Base-by-base conservation (phyloP, 2,888 invertebrate genomes). In the Dolomedes plantarius region DNA sequence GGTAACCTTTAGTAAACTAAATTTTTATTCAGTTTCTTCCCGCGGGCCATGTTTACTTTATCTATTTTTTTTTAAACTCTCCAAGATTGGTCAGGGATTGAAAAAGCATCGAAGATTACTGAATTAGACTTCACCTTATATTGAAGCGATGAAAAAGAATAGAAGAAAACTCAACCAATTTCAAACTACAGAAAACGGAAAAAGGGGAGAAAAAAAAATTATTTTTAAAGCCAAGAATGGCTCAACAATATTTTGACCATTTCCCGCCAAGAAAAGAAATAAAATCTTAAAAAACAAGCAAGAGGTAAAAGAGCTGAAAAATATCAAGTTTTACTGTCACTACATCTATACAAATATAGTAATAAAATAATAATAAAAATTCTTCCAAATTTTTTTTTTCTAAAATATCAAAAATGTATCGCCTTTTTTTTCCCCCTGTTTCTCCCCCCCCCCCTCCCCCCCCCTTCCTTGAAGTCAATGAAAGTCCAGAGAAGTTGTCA, bases 331-430 rank as follows among this genome's bases (percentile, higher is more conserved):
- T 82, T 68, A 69, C 75, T 75, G 81, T 69, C 75, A 69, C 69
- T 75, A 76, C 72, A 83, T 65, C 71, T 72, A 74, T 75, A 31
- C 68, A 77, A 85, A 85, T 85, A 77, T 32, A 68, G 77, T 77
- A 85, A 77, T 85, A 85, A 85, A 85, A 85, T 85, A 85, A 83
- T 83, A 83, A 85, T 83, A 83, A 83, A 73, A 81, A 72, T 36
- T 32, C 32, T 23, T 68, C 39, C 6, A 36, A 41, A 50, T 76
- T 76, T 83, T 76, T 46, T 29, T 69, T 75, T 69, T 67, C 41
- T 32, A 67, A 69, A 76, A 71, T 71, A 65, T 72, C 69, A 31
- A 77, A 83, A 72, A 77, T 77, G 73, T 85, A 85, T 85, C 83
- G 56, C 77, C 50, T 73, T 83, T 69, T 74, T 46, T 16, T 27